Base-by-base conservation (phyloP, 2,888 invertebrate species). In the Phasia obesa region DNA sequence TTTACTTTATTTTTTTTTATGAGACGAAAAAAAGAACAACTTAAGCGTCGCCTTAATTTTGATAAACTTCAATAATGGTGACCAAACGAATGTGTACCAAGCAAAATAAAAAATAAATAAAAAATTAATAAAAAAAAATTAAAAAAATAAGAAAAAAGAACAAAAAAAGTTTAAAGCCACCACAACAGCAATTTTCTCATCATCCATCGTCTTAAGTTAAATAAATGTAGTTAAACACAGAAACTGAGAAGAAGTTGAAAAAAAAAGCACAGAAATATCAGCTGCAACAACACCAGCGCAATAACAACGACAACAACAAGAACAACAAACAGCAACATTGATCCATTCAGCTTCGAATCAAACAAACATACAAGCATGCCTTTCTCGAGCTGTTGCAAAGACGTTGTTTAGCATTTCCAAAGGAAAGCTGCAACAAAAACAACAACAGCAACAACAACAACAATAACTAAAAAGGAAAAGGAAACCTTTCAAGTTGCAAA, bases 61-160 rank as follows among this genome's bases (percentile, higher is more conserved):
- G 75, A 81, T 81, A 69, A 75, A 75, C 75, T 81, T 38, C 70
- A 81, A 75, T 81, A 75, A 75, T 75, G 80, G 69, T 70, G 80
- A 81, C 69, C 80, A 59, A 71, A 71, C 55, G 31, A 47, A 69
- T 64, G 49, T 49, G 57, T 47, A 55, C n/a, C 51, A 74, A 65
- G 75, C 62, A 65, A 84, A 79, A 47, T 62, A 13, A 23, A 13
- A 1, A 49, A 57, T 0, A 7, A 21, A 57, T 47, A 64, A 84
- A 11, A 70, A 73, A 17, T 44, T 69, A 76, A 78, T 38, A 42
- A 69, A 62, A 60, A 51, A 57, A 6, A 11, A 2, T 19, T 4
- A 42, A 76, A 55, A 62, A 44, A 35, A 59, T 60, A 35, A 53
- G 59, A 38, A 42, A 25, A 53, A 35, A 11, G 11, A 35, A 35